Base-by-base conservation (phyloP, 2,797 vertebrate genomes). In the Poecile montanus region DNA sequence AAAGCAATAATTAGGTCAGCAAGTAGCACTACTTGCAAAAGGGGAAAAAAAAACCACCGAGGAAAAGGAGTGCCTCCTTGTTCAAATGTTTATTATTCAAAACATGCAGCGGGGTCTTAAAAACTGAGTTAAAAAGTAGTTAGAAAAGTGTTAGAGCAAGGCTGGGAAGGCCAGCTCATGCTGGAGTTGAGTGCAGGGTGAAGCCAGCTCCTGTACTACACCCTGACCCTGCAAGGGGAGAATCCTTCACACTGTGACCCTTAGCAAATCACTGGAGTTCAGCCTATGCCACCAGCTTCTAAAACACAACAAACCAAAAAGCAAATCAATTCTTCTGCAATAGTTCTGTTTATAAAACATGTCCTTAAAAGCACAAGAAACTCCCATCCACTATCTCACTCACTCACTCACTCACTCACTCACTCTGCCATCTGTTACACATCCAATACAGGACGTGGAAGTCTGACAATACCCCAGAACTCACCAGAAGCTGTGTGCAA, bases 401-500 rank as follows among this genome's bases (percentile, higher is more conserved):
- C 34, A 34, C 34, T 34, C 82, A 53, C 87, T 91, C 34, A 34
- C 34, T 34, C 82, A 14, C 68, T 53, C 48, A 4, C 66, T 88
- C 68, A 2, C 45, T 66, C 72, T 6, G 51, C 60, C 83, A 90
- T 65, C 75, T 81, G 89, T 88, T 66, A 38, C 0, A 0, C 74
- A 88, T 57, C 62, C 83, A 30, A 1, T 3, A 22, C 21, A 56
- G 63, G 7, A 32, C 0, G 1, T 60, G 79, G 58, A 90, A 56
- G 57, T 14, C 20, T 3, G 30, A 53, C 75, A 18, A 20, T 5
- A 22, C 9, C 89, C 92, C 18, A 3, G 62, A n/a, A 98, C 99
- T 98, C 98, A 99, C 99, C 98, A 40, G 97, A 97, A 60, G 97
- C 95, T 17, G 98, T 95, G 36, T 97, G 98, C n/a, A 98, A 98